Evolutionary conservation across 2,888 invertebrate species (phyloP).

Genomic region (Xylota sylvarum): DNA sequence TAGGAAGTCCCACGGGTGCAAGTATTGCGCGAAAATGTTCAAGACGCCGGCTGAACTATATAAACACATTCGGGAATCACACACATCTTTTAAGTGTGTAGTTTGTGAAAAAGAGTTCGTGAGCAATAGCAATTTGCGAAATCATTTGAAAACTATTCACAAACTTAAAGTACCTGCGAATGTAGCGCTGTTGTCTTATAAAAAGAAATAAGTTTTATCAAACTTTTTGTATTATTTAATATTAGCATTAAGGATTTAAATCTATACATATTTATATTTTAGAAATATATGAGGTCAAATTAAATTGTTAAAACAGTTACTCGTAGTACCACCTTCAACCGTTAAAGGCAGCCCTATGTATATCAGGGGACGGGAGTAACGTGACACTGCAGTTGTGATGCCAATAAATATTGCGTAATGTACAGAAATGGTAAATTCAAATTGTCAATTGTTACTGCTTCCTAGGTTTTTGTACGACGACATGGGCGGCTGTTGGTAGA

Average conservation of each 20-base stretch:
- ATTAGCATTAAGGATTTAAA: background rate
- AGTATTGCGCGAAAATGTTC: constrained; percentile 82
- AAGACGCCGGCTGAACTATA: constrained; percentile 80
- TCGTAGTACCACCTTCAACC: no score
- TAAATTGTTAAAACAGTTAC: no score
- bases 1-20: constrained; percentile 82
- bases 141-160: constrained; percentile 82
- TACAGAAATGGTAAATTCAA: no score
- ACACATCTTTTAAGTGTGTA: constrained; percentile 81
- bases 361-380: no score
- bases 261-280: background rate
- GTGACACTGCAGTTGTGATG: no score
- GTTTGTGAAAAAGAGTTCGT: constrained; percentile 82
- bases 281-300: constrained; percentile 4
- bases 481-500: no score
- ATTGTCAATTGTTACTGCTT: no score
- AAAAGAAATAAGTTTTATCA: constrained; percentile 2
- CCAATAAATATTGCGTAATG: no score
- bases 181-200: constrained; percentile 80
- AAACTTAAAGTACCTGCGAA: constrained; percentile 81
- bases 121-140: constrained; percentile 82
- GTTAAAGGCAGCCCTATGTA: no score
- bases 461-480: no score
- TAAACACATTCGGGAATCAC: constrained; percentile 81
- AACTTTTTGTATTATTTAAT: background rate